These are phyloP conservation scores for Pseudoips prasinana DNA, from an alignment of 2,888 invertebrate species.

Conservation along the genomic window DNA sequence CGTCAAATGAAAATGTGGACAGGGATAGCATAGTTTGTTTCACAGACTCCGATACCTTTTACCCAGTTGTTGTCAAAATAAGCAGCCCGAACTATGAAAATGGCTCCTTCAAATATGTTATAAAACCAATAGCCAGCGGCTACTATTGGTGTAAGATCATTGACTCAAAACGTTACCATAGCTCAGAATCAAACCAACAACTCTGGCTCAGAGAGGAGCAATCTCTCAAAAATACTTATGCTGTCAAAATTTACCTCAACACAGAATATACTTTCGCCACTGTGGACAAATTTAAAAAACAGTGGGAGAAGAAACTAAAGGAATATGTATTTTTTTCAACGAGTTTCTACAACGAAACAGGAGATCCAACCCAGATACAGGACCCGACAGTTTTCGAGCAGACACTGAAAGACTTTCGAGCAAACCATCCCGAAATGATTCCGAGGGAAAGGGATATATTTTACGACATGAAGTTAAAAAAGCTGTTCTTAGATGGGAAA, in stretches of 20 bases:
- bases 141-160: conserved; percentile 70
- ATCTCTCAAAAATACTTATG: conserved; percentile 48
- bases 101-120: conserved; percentile 11
- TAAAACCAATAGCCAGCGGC: conserved; percentile 55
- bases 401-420: conserved; percentile 39
- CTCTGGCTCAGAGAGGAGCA: conserved; percentile 55
- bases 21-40: conserved; percentile 56
- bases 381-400: conserved; percentile 29
- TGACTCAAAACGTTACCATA: conserved; percentile 47
- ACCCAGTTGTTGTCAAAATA: conserved; percentile 47
- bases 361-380: conserved; percentile 23
- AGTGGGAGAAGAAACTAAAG: conserved; percentile 53
- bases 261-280: conserved; percentile 32
- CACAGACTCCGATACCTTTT: conserved; percentile 58
- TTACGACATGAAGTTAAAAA: conserved; percentile 47
- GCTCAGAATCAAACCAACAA: conserved; percentile 54
- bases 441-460: conserved; percentile 41
- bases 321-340: conserved; percentile 59
- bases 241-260: conserved; percentile 48
- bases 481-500: conserved; percentile 52
- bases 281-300: conserved; percentile 26
- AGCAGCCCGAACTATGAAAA: conserved; percentile 4
- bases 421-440: conserved; percentile 29
- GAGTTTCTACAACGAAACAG: conserved; percentile 45
- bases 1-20: conserved; percentile 41